A percentile compares a stretch with the other conserved stretches of the same genome.
Evolutionary conservation across 2,888 invertebrate genomes (phyloP).

Genomic region (Lepidochrysops patricia): DNA sequence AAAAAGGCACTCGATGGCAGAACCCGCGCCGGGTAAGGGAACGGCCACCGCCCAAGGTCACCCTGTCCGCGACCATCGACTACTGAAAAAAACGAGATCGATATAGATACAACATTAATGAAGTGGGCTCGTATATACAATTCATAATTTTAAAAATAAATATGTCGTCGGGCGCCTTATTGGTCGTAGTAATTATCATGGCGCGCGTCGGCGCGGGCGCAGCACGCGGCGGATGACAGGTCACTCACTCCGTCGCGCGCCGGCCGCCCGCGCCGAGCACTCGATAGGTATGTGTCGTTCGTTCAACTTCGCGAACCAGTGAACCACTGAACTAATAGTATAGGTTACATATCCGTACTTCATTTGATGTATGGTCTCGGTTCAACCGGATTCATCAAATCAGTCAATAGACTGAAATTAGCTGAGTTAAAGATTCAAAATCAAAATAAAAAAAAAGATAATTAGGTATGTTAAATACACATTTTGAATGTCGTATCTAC

Average conservation of each 20-base stretch:
- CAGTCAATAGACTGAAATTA: no score
- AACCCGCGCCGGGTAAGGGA: slow-evolving; percentile 48
- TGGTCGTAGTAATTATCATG: slow-evolving; percentile 66
- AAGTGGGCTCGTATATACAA: slow-evolving; percentile 42
- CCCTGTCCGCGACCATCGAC: slow-evolving; percentile 27
- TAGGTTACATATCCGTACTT: no score
- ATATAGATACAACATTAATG: slow-evolving; percentile 44
- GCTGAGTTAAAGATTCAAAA: no score
- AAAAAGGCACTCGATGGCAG: slow-evolving; percentile 54
- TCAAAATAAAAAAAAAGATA: no score
- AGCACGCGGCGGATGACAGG: slow-evolving; percentile 37
- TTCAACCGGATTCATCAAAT: no score
- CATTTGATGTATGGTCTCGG: no score
- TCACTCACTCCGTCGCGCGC: slow-evolving; percentile 54
- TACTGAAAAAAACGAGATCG: slow-evolving; percentile 36
- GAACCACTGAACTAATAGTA: no score
- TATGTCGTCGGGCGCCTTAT: slow-evolving; percentile 63
- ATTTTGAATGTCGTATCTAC: no score
- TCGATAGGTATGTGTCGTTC: no score
- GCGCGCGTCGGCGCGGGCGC: slow-evolving; percentile 43
- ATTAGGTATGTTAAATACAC: no score
- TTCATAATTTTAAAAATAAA: slow-evolving; percentile 54
- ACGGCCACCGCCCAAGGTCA: slow-evolving; percentile 55
- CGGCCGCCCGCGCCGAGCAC: slow-evolving; percentile 53
- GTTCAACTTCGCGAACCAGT: no score